phyloP scores from a whole-genome alignment of 2,888 invertebrate species.

The Nebria salina region DNA sequence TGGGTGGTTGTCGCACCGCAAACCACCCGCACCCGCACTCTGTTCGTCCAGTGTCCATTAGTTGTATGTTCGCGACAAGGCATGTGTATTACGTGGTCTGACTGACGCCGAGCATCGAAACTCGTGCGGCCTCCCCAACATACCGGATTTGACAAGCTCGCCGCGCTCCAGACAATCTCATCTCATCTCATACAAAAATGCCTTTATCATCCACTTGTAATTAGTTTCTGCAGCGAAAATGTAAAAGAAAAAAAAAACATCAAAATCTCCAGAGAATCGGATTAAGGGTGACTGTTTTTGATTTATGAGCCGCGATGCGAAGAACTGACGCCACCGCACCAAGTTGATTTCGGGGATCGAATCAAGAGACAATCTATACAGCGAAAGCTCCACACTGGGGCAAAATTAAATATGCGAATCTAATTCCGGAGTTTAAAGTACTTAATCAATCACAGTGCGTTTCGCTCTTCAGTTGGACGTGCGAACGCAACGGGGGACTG shows the following conservation, averaged over 20 bases:
- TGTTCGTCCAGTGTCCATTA: conserved; percentile 32
- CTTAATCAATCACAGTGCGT: conserved; percentile 61
- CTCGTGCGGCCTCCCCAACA: conserved; percentile 10
- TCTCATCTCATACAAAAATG: conserved; percentile 53
- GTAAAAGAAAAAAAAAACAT: conserved; percentile 56
- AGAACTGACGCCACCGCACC: conserved; percentile 57
- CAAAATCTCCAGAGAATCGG: conserved; percentile 57
- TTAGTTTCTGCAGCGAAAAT: conserved; percentile 59
- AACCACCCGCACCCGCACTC: neutral
- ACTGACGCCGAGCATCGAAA: conserved; percentile 9
- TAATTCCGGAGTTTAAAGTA: conserved; percentile 61
- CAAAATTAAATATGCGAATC: conserved; percentile 63
- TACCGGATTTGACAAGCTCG: neutral
- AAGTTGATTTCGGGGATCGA: conserved; percentile 51
- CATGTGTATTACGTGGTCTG: conserved; percentile 10
- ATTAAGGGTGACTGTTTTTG: conserved; percentile 62
- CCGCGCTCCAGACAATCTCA: conserved; percentile 28
- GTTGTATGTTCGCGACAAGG: conserved; percentile 20
- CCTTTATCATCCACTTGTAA: conserved; percentile 61
- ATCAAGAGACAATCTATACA: conserved; percentile 50
- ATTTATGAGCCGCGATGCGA: conserved; percentile 60
- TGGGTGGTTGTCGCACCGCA: conserved; percentile 31
- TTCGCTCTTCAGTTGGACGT: conserved; percentile 51
- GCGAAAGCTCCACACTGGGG: conserved; percentile 50
- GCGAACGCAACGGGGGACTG: conserved; percentile 46